A percentile compares a stretch with the other conserved stretches of the same genome.
Conservation (phyloP, 2,888 invertebrate species). For the Hipparchia sbordonii region DNA sequence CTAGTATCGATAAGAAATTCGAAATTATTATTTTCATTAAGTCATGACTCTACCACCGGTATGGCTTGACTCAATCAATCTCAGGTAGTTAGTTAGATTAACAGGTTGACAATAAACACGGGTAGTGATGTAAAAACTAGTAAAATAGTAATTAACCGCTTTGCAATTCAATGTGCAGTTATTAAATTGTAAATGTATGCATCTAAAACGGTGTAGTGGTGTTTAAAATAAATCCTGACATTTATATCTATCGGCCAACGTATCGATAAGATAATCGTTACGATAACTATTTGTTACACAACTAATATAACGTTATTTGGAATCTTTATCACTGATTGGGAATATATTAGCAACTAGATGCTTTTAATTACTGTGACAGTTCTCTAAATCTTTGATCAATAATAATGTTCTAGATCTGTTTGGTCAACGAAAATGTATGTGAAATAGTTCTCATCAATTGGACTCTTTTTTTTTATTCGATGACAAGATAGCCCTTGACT, state of each 20-base stretch:
- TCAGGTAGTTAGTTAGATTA: background rate
- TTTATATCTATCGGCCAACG: slow-evolving; percentile 22
- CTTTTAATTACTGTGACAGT: background rate
- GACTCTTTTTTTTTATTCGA: no score
- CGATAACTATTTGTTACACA: background rate
- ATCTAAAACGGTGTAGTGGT: slow-evolving; percentile 12
- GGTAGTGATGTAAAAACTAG: slow-evolving; percentile 13
- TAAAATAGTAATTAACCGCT: slow-evolving; percentile 11
- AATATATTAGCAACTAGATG: background rate
- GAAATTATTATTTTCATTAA: no score
- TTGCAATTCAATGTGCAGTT: slow-evolving; percentile 17
- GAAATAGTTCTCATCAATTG: no score
- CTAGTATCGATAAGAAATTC: no score
- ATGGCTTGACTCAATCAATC: no score
- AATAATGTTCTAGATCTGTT: no score
- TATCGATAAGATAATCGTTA: slow-evolving; percentile 28
- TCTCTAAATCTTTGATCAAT: no score
- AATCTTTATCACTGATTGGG: background rate
- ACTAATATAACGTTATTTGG: background rate
- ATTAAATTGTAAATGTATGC: slow-evolving; percentile 25
- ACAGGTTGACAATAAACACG: slow-evolving; percentile 22
- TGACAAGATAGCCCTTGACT: no score
- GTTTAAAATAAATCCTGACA: slow-evolving; percentile 15
- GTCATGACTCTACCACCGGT: background rate
- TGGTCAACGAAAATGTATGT: no score